Percentiles rank a stretch among this genome's conserved stretches.
phyloP scores from a whole-genome alignment of 2,113 vertebrate species.

The Sterrhoptilus dennistouni region DNA sequence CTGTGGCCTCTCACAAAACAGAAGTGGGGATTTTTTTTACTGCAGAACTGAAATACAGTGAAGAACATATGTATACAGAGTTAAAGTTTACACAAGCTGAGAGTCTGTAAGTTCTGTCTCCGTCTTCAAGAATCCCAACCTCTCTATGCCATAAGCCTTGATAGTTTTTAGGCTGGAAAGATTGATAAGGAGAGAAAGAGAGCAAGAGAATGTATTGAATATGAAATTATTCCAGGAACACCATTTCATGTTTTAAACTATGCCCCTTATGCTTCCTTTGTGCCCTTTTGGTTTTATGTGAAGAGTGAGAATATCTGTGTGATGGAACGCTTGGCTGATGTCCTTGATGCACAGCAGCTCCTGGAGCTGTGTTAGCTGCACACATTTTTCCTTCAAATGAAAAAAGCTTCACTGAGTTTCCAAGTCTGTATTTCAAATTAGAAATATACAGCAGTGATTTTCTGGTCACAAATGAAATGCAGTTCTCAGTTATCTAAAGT shows the following conservation, averaged over 20 bases:
- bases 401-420: neutral
- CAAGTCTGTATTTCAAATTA: neutral
- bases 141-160: neutral
- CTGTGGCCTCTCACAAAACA: neutral
- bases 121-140: neutral
- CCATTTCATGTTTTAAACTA: neutral
- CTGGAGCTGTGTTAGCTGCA: neutral
- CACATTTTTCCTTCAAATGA: neutral
- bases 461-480: neutral
- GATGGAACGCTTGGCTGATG: neutral
- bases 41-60: neutral
- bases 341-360: neutral
- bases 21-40: neutral
- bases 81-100: neutral
- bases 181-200: neutral
- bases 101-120: neutral
- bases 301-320: neutral
- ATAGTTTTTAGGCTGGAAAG: neutral
- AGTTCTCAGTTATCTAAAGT: conserved; percentile 15
- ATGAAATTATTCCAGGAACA: neutral
- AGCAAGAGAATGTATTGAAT: neutral
- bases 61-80: neutral
- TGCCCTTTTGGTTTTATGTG: neutral
- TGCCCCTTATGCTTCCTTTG: neutral
- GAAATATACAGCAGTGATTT: neutral